Evolutionary conservation across 2,888 invertebrate genomes (phyloP).

Genomic region (Drosophila mimetica): DNA sequence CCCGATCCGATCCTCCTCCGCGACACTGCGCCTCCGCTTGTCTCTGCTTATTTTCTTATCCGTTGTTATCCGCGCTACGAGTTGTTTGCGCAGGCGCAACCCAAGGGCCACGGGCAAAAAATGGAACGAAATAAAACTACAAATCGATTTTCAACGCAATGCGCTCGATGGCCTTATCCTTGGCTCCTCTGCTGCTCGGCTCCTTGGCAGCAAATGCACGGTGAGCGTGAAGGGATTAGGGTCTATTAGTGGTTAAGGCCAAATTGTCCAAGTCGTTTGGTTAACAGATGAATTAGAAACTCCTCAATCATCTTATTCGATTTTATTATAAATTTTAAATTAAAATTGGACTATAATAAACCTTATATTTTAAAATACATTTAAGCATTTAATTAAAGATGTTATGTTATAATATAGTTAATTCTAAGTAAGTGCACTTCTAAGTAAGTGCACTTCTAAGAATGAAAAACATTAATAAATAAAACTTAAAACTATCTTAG

Average conservation of each 20-base stretch:
- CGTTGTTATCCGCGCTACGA: slow-evolving; percentile 77
- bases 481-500: too few relatives aligned
- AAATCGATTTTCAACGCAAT: slow-evolving; percentile 84
- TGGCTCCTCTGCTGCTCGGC: not conserved
- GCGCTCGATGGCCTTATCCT: slow-evolving; percentile 44
- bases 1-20: slow-evolving; percentile 22
- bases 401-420: too few relatives aligned
- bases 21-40: slow-evolving; percentile 63
- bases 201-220: slow-evolving; percentile 65
- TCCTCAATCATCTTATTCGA: too few relatives aligned
- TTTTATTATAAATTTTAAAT: too few relatives aligned
- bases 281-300: not conserved
- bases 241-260: slow-evolving; percentile 73
- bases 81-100: slow-evolving; percentile 83
- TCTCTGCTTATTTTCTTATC: slow-evolving; percentile 80
- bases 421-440: too few relatives aligned
- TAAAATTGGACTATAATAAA: too few relatives aligned
- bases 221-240: slow-evolving; percentile 83
- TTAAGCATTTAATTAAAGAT: too few relatives aligned
- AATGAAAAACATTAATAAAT: too few relatives aligned
- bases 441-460: too few relatives aligned
- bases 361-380: too few relatives aligned
- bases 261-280: slow-evolving; percentile 32
- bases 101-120: slow-evolving; percentile 56
- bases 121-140: slow-evolving; percentile 54